These are phyloP conservation scores for Sarcophaga carnaria DNA, from an alignment of 2,888 invertebrate species.

Conservation along the genomic window DNA sequence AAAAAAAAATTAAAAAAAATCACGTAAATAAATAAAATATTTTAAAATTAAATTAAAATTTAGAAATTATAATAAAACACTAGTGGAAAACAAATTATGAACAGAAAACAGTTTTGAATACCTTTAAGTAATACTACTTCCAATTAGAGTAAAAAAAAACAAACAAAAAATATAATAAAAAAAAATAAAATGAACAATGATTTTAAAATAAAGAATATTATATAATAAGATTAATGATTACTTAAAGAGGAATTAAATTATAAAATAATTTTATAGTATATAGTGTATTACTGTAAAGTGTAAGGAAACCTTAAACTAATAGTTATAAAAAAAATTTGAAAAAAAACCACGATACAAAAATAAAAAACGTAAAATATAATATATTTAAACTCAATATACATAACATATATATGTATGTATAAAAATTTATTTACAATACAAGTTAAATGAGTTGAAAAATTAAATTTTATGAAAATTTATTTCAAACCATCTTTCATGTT, in stretches of 20 bases:
- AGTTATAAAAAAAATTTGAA: conserved; percentile 11
- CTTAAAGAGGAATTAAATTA: conserved; percentile 60
- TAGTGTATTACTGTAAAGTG: conserved; percentile 43
- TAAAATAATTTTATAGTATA: conserved; percentile 54
- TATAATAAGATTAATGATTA: conserved; percentile 27
- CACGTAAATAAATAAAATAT: conserved; percentile 23
- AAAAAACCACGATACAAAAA: neutral
- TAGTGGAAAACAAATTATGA: conserved; percentile 30
- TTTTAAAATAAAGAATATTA: conserved; percentile 49
- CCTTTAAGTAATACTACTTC: conserved; percentile 60
- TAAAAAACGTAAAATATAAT: neutral
- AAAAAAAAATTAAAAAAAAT: conserved; percentile 2
- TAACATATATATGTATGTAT: neutral
- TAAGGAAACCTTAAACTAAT: conserved; percentile 68
- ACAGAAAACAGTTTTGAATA: conserved; percentile 44
- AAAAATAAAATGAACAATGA: neutral
- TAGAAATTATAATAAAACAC: conserved; percentile 38
- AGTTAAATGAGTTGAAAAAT: conserved; percentile 26
- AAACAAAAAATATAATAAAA: conserved; percentile 10
- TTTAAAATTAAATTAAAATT: conserved; percentile 45
- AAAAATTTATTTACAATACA: conserved; percentile 21
- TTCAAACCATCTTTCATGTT: conserved; percentile 10
- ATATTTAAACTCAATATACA: neutral
- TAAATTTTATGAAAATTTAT: conserved; percentile 38
- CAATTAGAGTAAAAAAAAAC: conserved; percentile 51